Evolutionary conservation across 2,113 vertebrate species (phyloP).

Genomic region (Paramormyrops kingsleyae): DNA sequence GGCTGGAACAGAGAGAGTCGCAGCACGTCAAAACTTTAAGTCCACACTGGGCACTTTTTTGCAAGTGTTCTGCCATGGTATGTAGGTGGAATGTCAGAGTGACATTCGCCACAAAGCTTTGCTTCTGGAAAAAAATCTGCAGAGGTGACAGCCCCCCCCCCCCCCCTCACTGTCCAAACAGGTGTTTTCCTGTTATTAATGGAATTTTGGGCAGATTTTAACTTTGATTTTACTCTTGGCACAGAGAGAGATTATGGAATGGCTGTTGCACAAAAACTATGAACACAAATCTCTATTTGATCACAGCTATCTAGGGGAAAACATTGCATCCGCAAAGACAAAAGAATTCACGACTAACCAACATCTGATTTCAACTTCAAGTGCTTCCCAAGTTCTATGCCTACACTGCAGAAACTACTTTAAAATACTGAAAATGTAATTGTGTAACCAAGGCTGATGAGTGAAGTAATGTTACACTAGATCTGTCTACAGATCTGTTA

Average conservation of each 20-base stretch:
- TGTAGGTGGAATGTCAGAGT: slow-evolving; percentile 17
- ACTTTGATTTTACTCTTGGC: neutral
- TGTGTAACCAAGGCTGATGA: neutral
- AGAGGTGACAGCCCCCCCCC: neutral
- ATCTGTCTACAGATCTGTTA: neutral
- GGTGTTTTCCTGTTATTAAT: neutral
- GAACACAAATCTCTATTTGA: neutral
- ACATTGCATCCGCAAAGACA: neutral
- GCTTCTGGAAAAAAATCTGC: neutral
- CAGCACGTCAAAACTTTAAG: neutral
- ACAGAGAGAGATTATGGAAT: neutral
- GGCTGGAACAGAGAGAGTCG: neutral
- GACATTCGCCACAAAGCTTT: neutral
- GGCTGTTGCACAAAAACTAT: neutral
- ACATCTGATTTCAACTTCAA: neutral
- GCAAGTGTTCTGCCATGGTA: slow-evolving; percentile 16
- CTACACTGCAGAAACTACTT: neutral
- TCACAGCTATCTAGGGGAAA: neutral
- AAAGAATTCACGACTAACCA: neutral
- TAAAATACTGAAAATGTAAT: neutral
- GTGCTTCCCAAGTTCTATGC: neutral
- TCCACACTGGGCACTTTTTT: neutral
- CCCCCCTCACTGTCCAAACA: neutral
- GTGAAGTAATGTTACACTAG: neutral
- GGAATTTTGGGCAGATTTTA: neutral